A percentile compares a stretch with the other conserved stretches of the same genome.
Conservation (phyloP, 30 jellyfish, hydroid and myxozoan species). For the Pelagia noctiluca region DNA sequence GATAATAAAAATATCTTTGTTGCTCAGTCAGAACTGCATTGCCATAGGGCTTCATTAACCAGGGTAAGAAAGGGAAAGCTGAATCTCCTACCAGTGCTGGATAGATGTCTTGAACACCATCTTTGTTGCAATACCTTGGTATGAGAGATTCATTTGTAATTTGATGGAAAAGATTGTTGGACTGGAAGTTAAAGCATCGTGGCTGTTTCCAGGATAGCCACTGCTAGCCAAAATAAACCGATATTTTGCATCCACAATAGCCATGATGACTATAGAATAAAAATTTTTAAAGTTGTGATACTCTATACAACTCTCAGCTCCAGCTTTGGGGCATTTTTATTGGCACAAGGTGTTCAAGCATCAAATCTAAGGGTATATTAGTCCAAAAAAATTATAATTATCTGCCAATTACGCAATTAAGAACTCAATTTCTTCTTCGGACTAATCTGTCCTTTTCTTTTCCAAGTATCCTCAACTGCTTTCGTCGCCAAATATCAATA, state of each 20-base stretch:
- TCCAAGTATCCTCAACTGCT: too few relatives aligned
- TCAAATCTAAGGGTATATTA: too few relatives aligned
- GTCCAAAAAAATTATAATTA: too few relatives aligned
- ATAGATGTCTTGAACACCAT: neutral
- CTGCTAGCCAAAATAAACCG: conserved; percentile 61
- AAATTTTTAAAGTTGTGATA: conserved; percentile 45
- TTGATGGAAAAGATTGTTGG: conserved; percentile 7
- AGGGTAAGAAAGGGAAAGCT: conserved; percentile 41
- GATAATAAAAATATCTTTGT: conserved; percentile 41
- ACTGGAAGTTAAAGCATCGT: conserved; percentile 20
- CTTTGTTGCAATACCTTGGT: conserved; percentile 23
- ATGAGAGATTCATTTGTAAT: neutral
- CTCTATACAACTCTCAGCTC: conserved; percentile 51
- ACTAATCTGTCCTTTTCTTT: too few relatives aligned
- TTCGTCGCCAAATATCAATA: too few relatives aligned
- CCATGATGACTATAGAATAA: conserved; percentile 47
- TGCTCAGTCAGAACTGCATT: conserved; percentile 30
- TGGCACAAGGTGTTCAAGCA: too few relatives aligned
- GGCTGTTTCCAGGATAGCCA: conserved; percentile 64
- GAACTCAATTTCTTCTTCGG: too few relatives aligned
- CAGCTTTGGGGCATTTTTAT: conserved; percentile 66
- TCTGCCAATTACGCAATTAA: too few relatives aligned
- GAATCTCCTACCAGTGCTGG: conserved; percentile 45
- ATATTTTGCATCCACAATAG: conserved; percentile 50
- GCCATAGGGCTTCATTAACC: conserved; percentile 48